Evolutionary conservation across 2,888 invertebrate genomes (phyloP).

Genomic region (Drosophila meridionalis): DNA sequence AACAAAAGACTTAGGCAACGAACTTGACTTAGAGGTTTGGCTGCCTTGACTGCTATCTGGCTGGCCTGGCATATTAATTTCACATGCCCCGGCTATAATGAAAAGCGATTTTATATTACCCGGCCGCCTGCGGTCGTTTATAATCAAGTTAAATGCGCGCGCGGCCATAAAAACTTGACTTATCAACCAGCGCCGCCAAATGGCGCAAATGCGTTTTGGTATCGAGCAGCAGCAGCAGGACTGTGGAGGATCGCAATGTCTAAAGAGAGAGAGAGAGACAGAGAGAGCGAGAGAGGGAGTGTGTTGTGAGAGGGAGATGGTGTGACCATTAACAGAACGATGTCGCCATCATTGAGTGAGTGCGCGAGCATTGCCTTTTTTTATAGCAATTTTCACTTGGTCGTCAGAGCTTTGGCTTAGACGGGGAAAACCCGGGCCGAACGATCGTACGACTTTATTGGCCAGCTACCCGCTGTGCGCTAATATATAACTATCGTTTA

Average conservation of each 20-base stretch:
- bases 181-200: conserved; percentile 69
- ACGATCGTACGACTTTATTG: conserved; percentile 65
- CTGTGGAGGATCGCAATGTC: conserved; percentile 37
- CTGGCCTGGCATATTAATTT: conserved; percentile 66
- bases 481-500: conserved; percentile 71
- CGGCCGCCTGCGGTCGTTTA: conserved; percentile 77
- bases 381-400: conserved; percentile 78
- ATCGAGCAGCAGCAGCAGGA: conserved; percentile 8
- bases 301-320: neutral
- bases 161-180: conserved; percentile 73
- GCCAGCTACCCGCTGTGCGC: conserved; percentile 66
- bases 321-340: conserved; percentile 75
- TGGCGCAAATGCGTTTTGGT: conserved; percentile 66
- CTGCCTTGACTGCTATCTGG: conserved; percentile 26
- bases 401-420: conserved; percentile 15
- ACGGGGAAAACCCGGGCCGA: conserved; percentile 53
- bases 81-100: conserved; percentile 70
- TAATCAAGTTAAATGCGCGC: conserved; percentile 79
- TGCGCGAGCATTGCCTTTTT: conserved; percentile 69
- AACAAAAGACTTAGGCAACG: conserved; percentile 80
- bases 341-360: conserved; percentile 62
- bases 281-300: neutral
- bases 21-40: conserved; percentile 65
- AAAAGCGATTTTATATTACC: conserved; percentile 76
- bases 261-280: conserved; percentile 19